Conservation (phyloP, 2,797 vertebrate species). For the Mallotus villosus region DNA sequence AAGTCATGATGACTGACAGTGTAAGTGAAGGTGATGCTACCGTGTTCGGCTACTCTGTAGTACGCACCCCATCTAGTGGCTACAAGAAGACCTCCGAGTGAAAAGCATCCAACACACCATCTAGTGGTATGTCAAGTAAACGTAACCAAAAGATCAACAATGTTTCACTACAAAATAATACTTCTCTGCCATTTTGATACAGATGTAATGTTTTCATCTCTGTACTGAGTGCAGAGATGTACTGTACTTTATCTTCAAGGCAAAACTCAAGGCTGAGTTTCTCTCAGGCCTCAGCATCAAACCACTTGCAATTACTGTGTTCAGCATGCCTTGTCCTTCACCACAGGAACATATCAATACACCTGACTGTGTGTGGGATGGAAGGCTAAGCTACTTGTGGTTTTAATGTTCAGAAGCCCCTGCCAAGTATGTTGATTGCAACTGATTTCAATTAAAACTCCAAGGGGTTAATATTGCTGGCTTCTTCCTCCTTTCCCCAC, state of each 20-base stretch:
- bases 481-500: slow-evolving; percentile 66
- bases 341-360: slow-evolving; percentile 24
- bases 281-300: not conserved
- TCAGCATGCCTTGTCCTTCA: slow-evolving; percentile 41
- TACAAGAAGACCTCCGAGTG: not conserved
- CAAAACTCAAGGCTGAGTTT: not conserved
- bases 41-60: not conserved
- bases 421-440: slow-evolving; percentile 59
- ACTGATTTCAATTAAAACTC: slow-evolving; percentile 68
- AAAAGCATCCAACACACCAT: slow-evolving; percentile 64
- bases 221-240: not conserved
- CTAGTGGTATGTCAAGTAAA: slow-evolving; percentile 62
- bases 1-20: not conserved
- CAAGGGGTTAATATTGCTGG: slow-evolving; percentile 66
- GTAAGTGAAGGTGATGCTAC: slow-evolving; percentile 13
- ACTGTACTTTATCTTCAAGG: not conserved
- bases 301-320: slow-evolving; percentile 32
- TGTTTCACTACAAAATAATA: not conserved
- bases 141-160: slow-evolving; percentile 13
- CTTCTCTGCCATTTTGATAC: not conserved
- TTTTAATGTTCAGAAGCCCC: slow-evolving; percentile 42
- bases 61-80: slow-evolving; percentile 24
- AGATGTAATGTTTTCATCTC: too few relatives aligned
- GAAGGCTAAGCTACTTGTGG: slow-evolving; percentile 15
- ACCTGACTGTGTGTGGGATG: slow-evolving; percentile 21